Evolutionary conservation across 2,888 invertebrate genomes (phyloP).

Genomic region (Leptogaster cylindrica): DNA sequence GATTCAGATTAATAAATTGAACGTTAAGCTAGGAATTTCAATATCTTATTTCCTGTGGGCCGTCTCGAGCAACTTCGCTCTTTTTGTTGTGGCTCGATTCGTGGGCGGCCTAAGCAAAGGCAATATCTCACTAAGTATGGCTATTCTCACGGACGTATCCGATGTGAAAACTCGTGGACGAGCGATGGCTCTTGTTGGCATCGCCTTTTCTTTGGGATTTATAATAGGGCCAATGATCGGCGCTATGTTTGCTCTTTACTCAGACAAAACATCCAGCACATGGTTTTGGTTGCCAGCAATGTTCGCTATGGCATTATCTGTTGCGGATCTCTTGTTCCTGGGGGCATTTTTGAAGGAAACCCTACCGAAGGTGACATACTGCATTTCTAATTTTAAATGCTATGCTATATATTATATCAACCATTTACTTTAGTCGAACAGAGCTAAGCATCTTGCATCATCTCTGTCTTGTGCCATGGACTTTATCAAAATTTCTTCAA

Average conservation of each 20-base stretch:
- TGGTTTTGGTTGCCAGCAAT: constrained; percentile 86
- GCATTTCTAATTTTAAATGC: constrained; percentile 2
- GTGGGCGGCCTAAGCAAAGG: constrained; percentile 96
- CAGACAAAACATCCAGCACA: constrained; percentile 67
- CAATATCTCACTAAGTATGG: constrained; percentile 93
- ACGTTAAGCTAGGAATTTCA: constrained; percentile 79
- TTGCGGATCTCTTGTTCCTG: constrained; percentile 80
- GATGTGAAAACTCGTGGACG: constrained; percentile 82
- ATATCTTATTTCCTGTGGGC: constrained; percentile 90
- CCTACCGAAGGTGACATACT: constrained; percentile 68
- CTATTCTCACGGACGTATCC: constrained; percentile 92
- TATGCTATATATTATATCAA: background rate
- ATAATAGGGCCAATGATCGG: constrained; percentile 95
- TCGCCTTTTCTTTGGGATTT: constrained; percentile 98
- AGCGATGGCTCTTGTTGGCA: constrained; percentile 97
- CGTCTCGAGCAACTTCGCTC: constrained; percentile 80
- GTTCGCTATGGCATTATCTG: constrained; percentile 75
- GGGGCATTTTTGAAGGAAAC: constrained; percentile 81
- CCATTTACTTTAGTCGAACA: constrained; percentile 60
- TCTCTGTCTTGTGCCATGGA: constrained; percentile 71
- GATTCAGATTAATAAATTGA: constrained; percentile 41
- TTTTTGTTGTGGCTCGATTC: constrained; percentile 91
- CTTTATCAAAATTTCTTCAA: constrained; percentile 70
- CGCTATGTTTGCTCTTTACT: constrained; percentile 79
- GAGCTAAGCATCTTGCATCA: constrained; percentile 71